Base-by-base conservation (phyloP, 1,140 invertebrate genomes). In the Brachionus angularis region DNA sequence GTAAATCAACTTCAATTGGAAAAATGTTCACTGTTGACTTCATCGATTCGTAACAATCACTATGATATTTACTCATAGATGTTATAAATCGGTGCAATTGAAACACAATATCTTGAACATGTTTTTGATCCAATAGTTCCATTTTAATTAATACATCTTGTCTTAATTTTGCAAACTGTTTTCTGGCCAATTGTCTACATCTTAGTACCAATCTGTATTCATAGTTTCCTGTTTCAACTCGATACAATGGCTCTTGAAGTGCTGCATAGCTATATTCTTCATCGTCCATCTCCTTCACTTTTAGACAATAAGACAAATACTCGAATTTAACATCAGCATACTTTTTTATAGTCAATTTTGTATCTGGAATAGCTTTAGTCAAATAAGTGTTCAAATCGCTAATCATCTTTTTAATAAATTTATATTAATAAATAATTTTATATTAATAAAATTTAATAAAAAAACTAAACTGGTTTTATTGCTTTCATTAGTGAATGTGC, bases 181-280 rank as follows among this genome's bases (percentile, higher is more conserved):
- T 82, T 72, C 94, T 82, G 0, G 94, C 94, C 74, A 96, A 90
- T 84, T 98, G 94, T 29, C 96, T 86, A 83, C 95, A 98, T 58
- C 94, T 85, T 5, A 98, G 80, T 39, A 98, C 88, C 58, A 98
- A 80, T 86, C 94, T 87, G 79, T 98, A 98, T 80, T 98, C 95
- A 83, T 98, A 98, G 81, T 98, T 98, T 61, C 95, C 95, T 5
- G 96, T 98, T 82, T 98, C 95, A 0, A 98, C 91, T 42, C 96
- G 85, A 79, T 98, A 98, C 14, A 98, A 81, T 0, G 95, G 93
- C 79, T 98, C 95, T 78, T 96, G 91, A n/a, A 98, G 78, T 0
- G 91, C 87, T 33, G 89, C 88, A 79, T 82, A 83, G 72, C 93
- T 97, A 74, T 93, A 91, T 78, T 98, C 95, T 79, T 98, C 95